phyloP scores from a whole-genome alignment of 2,888 invertebrate genomes.

The Halictus quadricinctus region DNA sequence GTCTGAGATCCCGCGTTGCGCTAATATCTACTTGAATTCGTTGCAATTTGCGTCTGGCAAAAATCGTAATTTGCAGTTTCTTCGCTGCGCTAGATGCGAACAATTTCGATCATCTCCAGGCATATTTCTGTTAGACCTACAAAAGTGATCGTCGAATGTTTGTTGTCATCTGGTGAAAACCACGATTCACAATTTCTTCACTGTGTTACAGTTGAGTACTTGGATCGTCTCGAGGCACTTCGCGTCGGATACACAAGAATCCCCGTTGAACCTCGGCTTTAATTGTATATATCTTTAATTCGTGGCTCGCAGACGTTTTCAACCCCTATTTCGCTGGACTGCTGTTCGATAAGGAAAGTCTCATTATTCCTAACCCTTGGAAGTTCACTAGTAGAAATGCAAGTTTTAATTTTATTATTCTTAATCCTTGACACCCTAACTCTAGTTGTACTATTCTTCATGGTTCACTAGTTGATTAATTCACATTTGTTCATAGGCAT shows the following conservation, averaged over 20 bases:
- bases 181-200: background rate
- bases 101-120: background rate
- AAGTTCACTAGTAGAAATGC: background rate
- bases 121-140: background rate
- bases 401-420: too few relatives aligned
- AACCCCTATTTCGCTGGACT: background rate
- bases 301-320: background rate
- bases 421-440: too few relatives aligned
- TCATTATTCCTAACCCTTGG: background rate
- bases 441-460: too few relatives aligned
- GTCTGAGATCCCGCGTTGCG: background rate
- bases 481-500: too few relatives aligned
- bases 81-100: background rate
- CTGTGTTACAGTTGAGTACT: background rate
- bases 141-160: background rate
- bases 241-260: background rate
- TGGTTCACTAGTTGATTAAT: too few relatives aligned
- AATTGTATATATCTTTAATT: conserved; percentile 2
- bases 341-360: background rate
- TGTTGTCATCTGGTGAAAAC: background rate
- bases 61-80: background rate
- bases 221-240: background rate
- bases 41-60: background rate
- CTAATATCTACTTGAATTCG: background rate
- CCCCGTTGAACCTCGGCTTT: background rate